Conservation (phyloP, 2,888 invertebrate species). For the Polyommatus icarus region DNA sequence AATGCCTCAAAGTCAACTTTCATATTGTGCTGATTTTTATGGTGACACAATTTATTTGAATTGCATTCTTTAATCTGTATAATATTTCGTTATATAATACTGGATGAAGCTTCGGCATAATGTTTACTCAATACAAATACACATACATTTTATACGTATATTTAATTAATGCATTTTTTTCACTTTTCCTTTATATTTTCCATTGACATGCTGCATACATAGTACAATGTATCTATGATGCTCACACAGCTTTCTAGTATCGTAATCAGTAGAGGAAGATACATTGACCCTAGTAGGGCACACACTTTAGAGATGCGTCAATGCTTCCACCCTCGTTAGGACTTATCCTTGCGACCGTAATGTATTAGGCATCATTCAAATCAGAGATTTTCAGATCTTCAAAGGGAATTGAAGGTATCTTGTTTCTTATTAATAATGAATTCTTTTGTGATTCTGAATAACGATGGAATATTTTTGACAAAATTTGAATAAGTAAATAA, state of each 20-base stretch:
- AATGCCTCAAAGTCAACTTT: too few relatives aligned
- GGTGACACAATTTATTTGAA: too few relatives aligned
- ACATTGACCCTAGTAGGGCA: background rate
- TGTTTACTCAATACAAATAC: too few relatives aligned
- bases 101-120: too few relatives aligned
- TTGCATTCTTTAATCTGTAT: too few relatives aligned
- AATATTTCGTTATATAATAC: too few relatives aligned
- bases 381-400: conserved; percentile 5
- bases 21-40: too few relatives aligned
- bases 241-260: background rate
- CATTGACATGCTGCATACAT: too few relatives aligned
- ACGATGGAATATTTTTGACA: background rate
- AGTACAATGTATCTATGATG: background rate
- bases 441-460: background rate
- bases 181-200: too few relatives aligned
- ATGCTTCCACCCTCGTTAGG: background rate
- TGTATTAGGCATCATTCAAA: background rate
- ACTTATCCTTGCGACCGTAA: background rate
- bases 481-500: background rate
- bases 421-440: background rate
- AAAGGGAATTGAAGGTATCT: conserved; percentile 17
- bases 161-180: background rate
- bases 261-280: background rate
- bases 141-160: too few relatives aligned
- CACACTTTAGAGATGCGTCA: background rate